Evolutionary conservation across 2,113 vertebrate genomes (phyloP).

Genomic region (Hemibagrus wyckioides): DNA sequence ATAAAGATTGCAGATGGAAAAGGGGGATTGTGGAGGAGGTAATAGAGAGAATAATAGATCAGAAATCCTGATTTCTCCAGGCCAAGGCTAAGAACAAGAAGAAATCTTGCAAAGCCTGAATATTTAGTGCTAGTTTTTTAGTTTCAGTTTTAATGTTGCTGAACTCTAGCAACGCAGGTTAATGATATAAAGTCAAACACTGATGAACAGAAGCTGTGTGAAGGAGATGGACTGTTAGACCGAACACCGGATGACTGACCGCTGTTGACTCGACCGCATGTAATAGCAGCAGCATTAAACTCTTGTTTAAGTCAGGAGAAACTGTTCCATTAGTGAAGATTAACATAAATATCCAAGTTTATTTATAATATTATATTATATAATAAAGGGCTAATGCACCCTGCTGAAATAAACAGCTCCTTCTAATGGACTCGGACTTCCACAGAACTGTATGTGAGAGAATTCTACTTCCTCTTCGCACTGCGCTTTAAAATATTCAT

Average conservation of each 20-base stretch:
- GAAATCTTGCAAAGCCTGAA: background rate
- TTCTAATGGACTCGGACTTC: background rate
- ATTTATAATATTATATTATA: background rate
- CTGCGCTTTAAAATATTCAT: background rate
- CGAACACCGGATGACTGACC: no score
- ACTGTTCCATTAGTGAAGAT: background rate
- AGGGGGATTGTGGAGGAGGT: background rate
- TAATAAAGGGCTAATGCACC: background rate
- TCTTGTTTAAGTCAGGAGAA: background rate
- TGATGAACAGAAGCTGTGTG: background rate
- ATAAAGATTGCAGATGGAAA: background rate
- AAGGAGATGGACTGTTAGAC: background rate
- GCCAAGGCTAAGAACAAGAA: background rate
- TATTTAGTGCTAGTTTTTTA: background rate
- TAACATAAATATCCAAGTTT: background rate
- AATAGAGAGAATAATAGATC: background rate
- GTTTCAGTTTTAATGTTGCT: background rate
- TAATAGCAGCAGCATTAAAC: background rate
- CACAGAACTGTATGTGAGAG: background rate
- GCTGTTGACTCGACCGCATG: background rate
- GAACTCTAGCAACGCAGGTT: background rate
- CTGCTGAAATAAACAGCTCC: background rate
- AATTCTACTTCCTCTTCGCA: background rate
- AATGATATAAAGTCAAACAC: background rate
- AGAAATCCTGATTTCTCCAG: background rate